phyloP scores from a whole-genome alignment of 2,797 vertebrate species.

The Onychomys arenicola region DNA sequence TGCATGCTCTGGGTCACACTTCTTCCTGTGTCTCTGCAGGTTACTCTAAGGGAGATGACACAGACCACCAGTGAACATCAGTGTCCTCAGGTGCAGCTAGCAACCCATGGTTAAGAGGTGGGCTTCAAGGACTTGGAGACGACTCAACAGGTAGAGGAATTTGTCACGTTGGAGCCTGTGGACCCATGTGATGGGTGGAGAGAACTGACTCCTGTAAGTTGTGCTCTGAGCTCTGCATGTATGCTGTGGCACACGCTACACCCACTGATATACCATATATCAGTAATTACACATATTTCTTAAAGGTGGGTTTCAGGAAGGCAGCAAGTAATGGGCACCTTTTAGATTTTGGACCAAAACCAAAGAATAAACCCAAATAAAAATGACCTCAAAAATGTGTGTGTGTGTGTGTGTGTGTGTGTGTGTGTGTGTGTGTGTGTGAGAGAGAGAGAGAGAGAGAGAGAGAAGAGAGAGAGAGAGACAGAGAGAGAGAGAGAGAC shows the following conservation, averaged over 20 bases:
- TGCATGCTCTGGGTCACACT: constrained; percentile 44
- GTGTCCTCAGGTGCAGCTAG: background rate
- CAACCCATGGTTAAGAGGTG: rapidly evolving
- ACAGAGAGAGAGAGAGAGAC: no score
- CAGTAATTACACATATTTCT: background rate
- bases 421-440: background rate
- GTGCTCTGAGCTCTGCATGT: background rate
- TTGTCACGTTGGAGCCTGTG: background rate
- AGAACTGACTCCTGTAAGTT: background rate
- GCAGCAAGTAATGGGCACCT: rapidly evolving
- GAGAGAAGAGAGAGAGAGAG: no score
- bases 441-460: no score
- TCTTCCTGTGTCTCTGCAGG: constrained; percentile 79
- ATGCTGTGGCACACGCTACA: no score
- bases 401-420: background rate
- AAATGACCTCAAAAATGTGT: background rate
- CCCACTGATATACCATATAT: background rate
- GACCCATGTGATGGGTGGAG: background rate
- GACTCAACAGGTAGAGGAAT: background rate
- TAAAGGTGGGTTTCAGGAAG: background rate
- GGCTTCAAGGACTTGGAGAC: no score
- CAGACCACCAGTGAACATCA: constrained; percentile 3
- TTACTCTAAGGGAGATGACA: constrained; percentile 79
- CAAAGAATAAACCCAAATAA: background rate
- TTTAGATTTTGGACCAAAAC: background rate